These are phyloP conservation scores for Acrocephalus arundinaceus DNA, from an alignment of 2,113 vertebrate genomes.

Conservation along the genomic window DNA sequence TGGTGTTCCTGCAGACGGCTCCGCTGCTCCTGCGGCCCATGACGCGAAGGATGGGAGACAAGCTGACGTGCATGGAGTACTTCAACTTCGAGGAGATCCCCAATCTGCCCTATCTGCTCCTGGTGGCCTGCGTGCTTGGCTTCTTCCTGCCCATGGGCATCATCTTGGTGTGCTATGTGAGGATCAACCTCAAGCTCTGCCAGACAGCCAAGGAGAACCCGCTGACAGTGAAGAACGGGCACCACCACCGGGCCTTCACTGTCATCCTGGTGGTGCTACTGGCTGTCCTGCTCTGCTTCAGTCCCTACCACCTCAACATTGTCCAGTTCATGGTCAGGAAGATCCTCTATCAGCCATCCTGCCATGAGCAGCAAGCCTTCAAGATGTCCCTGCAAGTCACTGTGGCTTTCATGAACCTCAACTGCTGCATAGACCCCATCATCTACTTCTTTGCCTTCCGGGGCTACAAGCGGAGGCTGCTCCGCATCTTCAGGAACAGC, in stretches of 20 bases:
- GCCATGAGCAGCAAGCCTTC: conserved; percentile 75
- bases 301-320: conserved; percentile 83
- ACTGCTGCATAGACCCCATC: conserved; percentile 83
- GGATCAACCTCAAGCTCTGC: conserved; percentile 80
- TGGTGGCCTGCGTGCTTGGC: conserved; percentile 73
- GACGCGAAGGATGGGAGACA: conserved; percentile 57
- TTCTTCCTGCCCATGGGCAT: conserved; percentile 78
- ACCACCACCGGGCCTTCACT: conserved; percentile 74
- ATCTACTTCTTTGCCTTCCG: conserved; percentile 89
- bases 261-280: conserved; percentile 81
- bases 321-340: conserved; percentile 80
- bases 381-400: conserved; percentile 81
- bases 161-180: conserved; percentile 80
- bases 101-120: conserved; percentile 72
- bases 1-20: conserved; percentile 72
- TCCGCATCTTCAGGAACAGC: conserved; percentile 77
- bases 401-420: conserved; percentile 83
- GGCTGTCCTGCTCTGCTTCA: conserved; percentile 78
- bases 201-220: conserved; percentile 73
- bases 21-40: conserved; percentile 75
- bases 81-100: conserved; percentile 71
- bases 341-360: conserved; percentile 64
- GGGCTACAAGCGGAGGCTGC: conserved; percentile 80
- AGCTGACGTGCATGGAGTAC: conserved; percentile 84
- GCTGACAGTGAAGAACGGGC: conserved; percentile 45